A percentile compares a stretch with the other conserved stretches of the same genome.
phyloP scores from a whole-genome alignment of 1,140 invertebrate genomes.

The Holotrichia oblita region DNA sequence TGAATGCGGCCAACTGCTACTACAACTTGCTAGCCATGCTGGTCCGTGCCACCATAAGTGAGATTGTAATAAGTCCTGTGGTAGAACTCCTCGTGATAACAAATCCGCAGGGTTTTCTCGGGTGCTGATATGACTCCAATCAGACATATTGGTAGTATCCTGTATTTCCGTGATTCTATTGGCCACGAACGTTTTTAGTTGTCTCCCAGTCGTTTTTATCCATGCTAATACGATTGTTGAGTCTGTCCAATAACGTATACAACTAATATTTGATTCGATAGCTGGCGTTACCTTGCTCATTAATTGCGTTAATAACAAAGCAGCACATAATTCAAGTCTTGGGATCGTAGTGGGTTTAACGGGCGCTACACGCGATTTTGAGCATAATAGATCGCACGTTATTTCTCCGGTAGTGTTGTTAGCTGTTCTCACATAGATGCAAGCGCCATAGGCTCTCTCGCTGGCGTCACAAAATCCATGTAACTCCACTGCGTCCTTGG shows the following conservation, averaged over 20 bases:
- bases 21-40: neutral
- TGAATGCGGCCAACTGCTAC: neutral
- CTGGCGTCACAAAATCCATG: conserved; percentile 55
- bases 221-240: neutral
- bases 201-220: neutral
- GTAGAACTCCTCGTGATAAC: neutral
- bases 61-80: neutral
- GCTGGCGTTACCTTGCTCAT: neutral
- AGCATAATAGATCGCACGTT: neutral
- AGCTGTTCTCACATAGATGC: conserved; percentile 43
- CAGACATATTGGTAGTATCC: neutral
- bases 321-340: neutral
- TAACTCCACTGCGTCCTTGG: conserved; percentile 47
- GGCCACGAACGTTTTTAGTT: neutral
- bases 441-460: conserved; percentile 52
- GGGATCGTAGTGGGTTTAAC: neutral
- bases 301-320: neutral
- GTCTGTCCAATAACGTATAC: neutral
- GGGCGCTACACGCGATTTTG: neutral
- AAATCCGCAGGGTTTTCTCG: neutral
- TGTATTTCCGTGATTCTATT: neutral
- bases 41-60: neutral
- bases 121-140: neutral
- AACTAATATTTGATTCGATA: neutral
- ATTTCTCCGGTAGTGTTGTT: neutral